phyloP scores from a whole-genome alignment of 2,888 invertebrate species.

The Vannuccia rotundouncinata region DNA sequence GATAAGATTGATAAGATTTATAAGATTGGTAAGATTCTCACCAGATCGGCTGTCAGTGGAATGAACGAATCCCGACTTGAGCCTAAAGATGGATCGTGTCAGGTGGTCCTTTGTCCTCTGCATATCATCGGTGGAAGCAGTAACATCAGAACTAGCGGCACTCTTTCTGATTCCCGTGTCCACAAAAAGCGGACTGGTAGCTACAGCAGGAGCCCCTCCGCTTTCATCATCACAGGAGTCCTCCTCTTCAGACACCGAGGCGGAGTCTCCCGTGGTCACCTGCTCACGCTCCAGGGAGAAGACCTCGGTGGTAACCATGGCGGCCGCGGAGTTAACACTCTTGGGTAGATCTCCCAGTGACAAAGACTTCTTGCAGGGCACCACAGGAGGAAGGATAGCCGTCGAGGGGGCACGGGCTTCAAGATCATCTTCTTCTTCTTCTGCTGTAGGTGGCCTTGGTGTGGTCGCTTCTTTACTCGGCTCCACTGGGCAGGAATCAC shows the following conservation, averaged over 20 bases:
- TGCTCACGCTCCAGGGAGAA: neutral
- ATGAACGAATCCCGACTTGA: neutral
- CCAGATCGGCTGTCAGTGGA: neutral
- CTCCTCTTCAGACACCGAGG: neutral
- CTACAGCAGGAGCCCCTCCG: neutral
- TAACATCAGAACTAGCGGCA: neutral
- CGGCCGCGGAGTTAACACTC: neutral
- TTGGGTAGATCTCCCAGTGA: neutral
- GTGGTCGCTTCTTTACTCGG: neutral
- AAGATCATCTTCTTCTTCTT: neutral
- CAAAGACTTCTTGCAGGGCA: neutral
- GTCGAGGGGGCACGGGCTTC: no score
- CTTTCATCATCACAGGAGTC: neutral
- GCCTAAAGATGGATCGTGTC: neutral
- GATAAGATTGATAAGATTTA: neutral
- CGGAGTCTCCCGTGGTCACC: neutral
- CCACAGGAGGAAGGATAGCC: no score
- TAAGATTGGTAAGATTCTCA: neutral
- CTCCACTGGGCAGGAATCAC: neutral
- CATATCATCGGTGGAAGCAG: neutral
- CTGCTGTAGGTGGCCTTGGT: neutral
- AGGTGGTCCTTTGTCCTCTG: neutral
- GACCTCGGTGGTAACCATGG: neutral
- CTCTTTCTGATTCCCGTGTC: neutral
- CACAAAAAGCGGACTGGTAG: neutral